phyloP scores from a whole-genome alignment of 1,140 invertebrate genomes.

The Physella acuta region DNA sequence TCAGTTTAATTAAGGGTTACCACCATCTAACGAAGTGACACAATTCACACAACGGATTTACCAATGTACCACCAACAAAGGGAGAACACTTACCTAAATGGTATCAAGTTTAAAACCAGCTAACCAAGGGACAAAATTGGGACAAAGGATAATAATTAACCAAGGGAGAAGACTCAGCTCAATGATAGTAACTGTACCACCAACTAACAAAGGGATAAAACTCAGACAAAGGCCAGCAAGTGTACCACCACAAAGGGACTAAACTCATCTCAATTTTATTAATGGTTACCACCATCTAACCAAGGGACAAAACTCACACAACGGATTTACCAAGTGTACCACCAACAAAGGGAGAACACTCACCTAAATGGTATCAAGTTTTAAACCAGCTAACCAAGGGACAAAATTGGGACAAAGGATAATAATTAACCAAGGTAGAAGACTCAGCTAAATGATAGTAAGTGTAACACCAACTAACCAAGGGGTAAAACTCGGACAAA shows the following conservation, averaged over 20 bases:
- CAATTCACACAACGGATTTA: too few species aligned
- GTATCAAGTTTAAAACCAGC: too few species aligned
- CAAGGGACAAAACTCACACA: conserved; percentile 91
- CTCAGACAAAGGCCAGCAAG: background rate
- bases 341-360: conserved; percentile 83
- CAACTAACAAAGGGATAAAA: too few species aligned
- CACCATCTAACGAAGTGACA: too few species aligned
- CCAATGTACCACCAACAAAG: too few species aligned
- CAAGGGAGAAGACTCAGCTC: too few species aligned
- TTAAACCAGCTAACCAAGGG: conserved; percentile 75
- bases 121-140: too few species aligned
- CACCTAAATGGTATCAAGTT: conserved; percentile 79
- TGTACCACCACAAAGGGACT: too few species aligned
- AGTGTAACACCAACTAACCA: background rate
- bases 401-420: background rate
- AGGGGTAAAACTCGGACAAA: background rate
- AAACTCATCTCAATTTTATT: conserved; percentile 75
- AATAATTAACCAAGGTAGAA: background rate
- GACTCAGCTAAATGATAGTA: background rate
- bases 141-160: too few species aligned
- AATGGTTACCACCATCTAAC: conserved; percentile 91
- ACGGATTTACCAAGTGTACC: conserved; percentile 88
- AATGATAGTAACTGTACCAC: too few species aligned
- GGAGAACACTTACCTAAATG: too few species aligned
- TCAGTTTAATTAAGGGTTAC: too few species aligned